phyloP scores from a whole-genome alignment of 2,888 invertebrate genomes.

The Taphrorychus bicolor region DNA sequence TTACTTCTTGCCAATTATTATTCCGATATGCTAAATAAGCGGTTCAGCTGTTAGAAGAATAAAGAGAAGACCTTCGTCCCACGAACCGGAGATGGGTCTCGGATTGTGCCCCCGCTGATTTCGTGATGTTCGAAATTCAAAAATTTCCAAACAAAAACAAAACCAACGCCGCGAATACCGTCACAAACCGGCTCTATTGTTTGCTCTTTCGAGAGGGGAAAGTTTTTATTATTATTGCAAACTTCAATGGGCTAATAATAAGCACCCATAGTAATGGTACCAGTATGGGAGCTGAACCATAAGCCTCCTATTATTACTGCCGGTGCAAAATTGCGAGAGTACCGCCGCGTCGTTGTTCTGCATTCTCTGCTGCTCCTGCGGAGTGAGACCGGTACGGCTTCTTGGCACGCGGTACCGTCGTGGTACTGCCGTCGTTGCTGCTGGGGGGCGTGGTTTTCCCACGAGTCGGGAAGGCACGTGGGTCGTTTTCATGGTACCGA shows the following conservation, averaged over 20 bases:
- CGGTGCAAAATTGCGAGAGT: neutral
- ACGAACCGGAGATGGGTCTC: slow-evolving; percentile 20
- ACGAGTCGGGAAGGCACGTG: slow-evolving; percentile 58
- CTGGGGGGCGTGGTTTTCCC: slow-evolving; percentile 58
- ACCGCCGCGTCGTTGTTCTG: slow-evolving; percentile 6
- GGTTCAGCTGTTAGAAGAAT: slow-evolving; percentile 23
- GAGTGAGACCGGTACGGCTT: slow-evolving; percentile 25
- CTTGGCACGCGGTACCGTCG: slow-evolving; percentile 39
- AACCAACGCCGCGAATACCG: slow-evolving; percentile 14
- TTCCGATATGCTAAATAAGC: slow-evolving; percentile 28
- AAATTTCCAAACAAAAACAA: slow-evolving; percentile 23
- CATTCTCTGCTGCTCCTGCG: slow-evolving; percentile 18
- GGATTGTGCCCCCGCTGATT: slow-evolving; percentile 27
- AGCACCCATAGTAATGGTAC: neutral
- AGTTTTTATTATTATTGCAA: neutral
- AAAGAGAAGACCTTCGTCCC: slow-evolving; percentile 24
- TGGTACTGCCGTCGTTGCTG: slow-evolving; percentile 27
- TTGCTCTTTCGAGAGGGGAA: neutral
- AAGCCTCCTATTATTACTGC: neutral
- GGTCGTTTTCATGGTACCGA: slow-evolving; percentile 59
- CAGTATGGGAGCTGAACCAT: neutral
- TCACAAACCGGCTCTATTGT: slow-evolving; percentile 14
- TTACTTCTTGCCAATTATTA: too few species aligned
- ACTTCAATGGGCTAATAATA: neutral
- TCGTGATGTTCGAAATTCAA: slow-evolving; percentile 27